These are phyloP conservation scores for Pyrgilauda ruficollis DNA, from an alignment of 2,113 vertebrate genomes.

Conservation along the genomic window DNA sequence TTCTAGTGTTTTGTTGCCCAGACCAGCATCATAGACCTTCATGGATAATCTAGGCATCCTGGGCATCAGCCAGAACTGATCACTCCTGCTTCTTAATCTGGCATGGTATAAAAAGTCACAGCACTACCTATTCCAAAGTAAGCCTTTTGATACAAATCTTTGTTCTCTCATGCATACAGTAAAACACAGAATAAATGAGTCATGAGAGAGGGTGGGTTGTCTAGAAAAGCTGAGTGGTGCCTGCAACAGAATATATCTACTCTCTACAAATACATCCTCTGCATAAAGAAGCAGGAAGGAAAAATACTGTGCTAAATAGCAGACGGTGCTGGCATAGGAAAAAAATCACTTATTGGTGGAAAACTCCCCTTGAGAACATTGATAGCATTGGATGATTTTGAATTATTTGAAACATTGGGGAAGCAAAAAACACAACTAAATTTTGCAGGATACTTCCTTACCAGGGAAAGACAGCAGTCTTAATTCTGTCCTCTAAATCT, in stretches of 20 bases:
- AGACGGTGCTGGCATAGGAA: background rate
- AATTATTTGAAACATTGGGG: background rate
- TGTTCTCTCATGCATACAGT: background rate
- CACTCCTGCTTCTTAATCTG: background rate
- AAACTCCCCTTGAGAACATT: background rate
- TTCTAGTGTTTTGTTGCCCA: background rate
- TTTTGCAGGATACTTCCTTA: background rate
- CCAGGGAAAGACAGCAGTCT: background rate
- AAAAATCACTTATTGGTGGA: background rate
- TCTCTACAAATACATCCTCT: background rate
- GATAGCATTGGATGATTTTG: background rate
- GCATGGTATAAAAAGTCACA: background rate
- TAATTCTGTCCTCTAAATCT: background rate
- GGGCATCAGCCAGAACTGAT: rapidly evolving
- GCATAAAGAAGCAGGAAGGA: rapidly evolving
- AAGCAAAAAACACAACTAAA: background rate
- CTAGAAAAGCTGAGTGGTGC: background rate
- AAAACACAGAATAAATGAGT: background rate
- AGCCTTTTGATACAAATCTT: background rate
- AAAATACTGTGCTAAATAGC: background rate
- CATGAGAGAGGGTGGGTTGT: background rate
- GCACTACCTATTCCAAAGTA: background rate
- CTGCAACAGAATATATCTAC: rapidly evolving
- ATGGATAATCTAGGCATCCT: background rate
- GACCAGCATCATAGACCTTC: background rate